Percentiles rank a stretch among this genome's conserved stretches.
Evolutionary conservation across 2,113 vertebrate species (phyloP).

Genomic region (Oreochromis spilurus): DNA sequence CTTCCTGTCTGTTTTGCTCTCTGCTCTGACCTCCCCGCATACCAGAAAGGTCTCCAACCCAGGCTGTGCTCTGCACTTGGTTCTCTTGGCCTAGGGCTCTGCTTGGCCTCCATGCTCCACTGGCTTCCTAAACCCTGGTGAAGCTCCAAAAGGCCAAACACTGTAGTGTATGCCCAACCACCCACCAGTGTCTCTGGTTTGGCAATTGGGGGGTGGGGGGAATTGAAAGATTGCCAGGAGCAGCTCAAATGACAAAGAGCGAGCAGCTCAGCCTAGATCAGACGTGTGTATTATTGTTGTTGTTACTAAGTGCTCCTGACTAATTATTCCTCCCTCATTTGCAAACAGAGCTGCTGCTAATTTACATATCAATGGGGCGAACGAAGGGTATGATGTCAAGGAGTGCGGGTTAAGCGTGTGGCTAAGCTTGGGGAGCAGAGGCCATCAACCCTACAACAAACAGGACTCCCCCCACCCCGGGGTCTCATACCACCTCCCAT

Average conservation of each 20-base stretch:
- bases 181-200: conserved; percentile 50
- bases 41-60: conserved; percentile 51
- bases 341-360: conserved; percentile 60
- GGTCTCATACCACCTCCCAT: neutral
- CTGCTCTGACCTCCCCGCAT: conserved; percentile 53
- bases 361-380: conserved; percentile 74
- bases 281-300: conserved; percentile 71
- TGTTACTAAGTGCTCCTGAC: conserved; percentile 74
- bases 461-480: conserved; percentile 3
- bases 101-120: conserved; percentile 65
- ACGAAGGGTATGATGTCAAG: conserved; percentile 57
- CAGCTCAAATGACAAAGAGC: conserved; percentile 72
- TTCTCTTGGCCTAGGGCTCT: conserved; percentile 65
- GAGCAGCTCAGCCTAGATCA: conserved; percentile 64
- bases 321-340: conserved; percentile 80
- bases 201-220: conserved; percentile 13
- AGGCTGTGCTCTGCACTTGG: conserved; percentile 42
- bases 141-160: conserved; percentile 65
- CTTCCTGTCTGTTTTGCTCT: conserved; percentile 49
- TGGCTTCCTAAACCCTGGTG: conserved; percentile 59
- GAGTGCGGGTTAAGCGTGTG: conserved; percentile 64
- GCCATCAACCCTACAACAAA: conserved; percentile 68
- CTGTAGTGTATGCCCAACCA: conserved; percentile 56
- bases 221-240: conserved; percentile 68
- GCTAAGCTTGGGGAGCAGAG: conserved; percentile 57